Evolutionary conservation across 2,797 vertebrate species (phyloP).

Genomic region (Pogoniulus pusillus): DNA sequence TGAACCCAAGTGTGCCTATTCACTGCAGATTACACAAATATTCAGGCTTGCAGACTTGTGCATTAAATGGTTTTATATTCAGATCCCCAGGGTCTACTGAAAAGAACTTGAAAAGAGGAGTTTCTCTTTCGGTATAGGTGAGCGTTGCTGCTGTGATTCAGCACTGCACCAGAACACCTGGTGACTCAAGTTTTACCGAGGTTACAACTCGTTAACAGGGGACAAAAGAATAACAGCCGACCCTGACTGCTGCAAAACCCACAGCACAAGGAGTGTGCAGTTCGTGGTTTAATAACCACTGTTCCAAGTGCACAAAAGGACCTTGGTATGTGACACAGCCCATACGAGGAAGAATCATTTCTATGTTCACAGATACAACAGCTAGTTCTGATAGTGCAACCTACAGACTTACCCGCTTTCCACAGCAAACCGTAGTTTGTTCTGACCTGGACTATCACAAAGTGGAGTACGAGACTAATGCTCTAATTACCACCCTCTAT

Average conservation of each 20-base stretch:
- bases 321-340: not conserved
- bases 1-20: accelerated
- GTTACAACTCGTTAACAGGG: not conserved
- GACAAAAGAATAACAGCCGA: not conserved
- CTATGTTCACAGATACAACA: not conserved
- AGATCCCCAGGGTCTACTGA: not conserved
- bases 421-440: not conserved
- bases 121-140: not conserved
- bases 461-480: not conserved
- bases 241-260: not conserved
- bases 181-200: not conserved
- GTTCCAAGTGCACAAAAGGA: not conserved
- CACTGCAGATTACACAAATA: not conserved
- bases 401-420: not conserved
- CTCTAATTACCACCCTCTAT: not conserved
- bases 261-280: not conserved
- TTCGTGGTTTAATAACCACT: accelerated
- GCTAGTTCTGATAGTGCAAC: not conserved
- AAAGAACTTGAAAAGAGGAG: not conserved
- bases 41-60: accelerated
- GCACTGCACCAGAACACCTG: not conserved
- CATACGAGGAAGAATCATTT: not conserved
- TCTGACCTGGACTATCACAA: not conserved
- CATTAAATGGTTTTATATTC: not conserved
- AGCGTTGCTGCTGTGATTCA: not conserved